Percentiles rank a stretch among this genome's conserved stretches.
These are phyloP conservation scores for Deroplatys truncata DNA, from an alignment of 2,888 invertebrate genomes.

Conservation along the genomic window DNA sequence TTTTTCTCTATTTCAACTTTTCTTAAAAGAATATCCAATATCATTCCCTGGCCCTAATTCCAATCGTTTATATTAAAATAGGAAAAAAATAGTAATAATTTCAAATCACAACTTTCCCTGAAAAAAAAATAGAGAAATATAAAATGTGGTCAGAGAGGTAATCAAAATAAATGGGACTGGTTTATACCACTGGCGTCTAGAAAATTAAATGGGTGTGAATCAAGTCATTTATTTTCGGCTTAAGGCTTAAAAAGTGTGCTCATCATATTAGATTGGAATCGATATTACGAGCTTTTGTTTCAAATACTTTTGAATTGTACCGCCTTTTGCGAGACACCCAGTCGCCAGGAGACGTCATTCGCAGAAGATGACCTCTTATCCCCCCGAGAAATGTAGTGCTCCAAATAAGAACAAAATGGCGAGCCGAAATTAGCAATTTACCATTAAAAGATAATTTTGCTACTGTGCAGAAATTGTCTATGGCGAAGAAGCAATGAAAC, in stretches of 20 bases:
- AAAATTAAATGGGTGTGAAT: background rate
- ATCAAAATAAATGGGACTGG: background rate
- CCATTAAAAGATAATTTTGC: background rate
- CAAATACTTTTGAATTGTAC: background rate
- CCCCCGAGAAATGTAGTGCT: background rate
- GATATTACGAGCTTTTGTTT: background rate
- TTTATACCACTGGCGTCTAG: background rate
- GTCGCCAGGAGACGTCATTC: conserved; percentile 1
- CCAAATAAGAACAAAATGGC: background rate
- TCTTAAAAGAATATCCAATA: background rate
- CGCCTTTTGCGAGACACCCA: conserved; percentile 8
- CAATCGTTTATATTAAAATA: background rate
- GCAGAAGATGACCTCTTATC: conserved; percentile 1
- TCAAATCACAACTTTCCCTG: no score
- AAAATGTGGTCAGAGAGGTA: no score
- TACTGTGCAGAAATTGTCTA: background rate
- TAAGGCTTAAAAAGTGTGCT: background rate
- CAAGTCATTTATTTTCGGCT: background rate
- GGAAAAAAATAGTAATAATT: no score
- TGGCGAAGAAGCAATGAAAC: background rate
- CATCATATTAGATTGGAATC: background rate
- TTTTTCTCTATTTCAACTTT: background rate
- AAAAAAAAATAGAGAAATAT: no score
- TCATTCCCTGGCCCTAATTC: background rate
- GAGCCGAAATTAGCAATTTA: background rate